Evolutionary conservation across 1,140 invertebrate species (phyloP).

Genomic region (Sogatella furcifera): DNA sequence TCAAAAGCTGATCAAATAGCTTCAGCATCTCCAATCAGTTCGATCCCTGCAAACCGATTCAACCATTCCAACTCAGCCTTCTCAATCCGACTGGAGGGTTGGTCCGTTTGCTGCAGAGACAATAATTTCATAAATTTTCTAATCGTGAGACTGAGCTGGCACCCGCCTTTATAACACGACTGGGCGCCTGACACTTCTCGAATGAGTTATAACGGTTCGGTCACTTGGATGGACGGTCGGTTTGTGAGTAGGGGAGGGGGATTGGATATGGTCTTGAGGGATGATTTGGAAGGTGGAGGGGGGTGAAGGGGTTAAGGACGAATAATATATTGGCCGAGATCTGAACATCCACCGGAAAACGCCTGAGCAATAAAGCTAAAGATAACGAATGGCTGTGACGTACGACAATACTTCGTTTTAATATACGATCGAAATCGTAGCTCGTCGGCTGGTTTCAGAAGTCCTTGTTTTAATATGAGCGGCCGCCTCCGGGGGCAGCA

Average conservation of each 20-base stretch:
- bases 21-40: too few relatives aligned
- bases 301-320: too few relatives aligned
- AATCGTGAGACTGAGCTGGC: too few relatives aligned
- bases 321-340: neutral
- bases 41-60: too few relatives aligned
- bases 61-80: too few relatives aligned
- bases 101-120: too few relatives aligned
- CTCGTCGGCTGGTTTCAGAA: neutral
- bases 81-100: too few relatives aligned
- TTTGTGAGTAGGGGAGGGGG: neutral
- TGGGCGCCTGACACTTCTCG: too few relatives aligned
- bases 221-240: neutral
- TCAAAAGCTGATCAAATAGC: too few relatives aligned
- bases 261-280: neutral
- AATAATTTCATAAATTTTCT: too few relatives aligned
- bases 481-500: too few relatives aligned
- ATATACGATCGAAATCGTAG: neutral
- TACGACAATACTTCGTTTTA: constrained; percentile 5
- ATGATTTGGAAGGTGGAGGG: neutral
- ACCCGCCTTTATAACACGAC: too few relatives aligned
- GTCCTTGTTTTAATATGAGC: constrained; percentile 2
- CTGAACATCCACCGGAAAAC: neutral
- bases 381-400: constrained; percentile 1
- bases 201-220: neutral
- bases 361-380: neutral